These are phyloP conservation scores for Palythoa caribaeorum DNA, from an alignment of 92 coral and sea anemone genomes.

Conservation along the genomic window DNA sequence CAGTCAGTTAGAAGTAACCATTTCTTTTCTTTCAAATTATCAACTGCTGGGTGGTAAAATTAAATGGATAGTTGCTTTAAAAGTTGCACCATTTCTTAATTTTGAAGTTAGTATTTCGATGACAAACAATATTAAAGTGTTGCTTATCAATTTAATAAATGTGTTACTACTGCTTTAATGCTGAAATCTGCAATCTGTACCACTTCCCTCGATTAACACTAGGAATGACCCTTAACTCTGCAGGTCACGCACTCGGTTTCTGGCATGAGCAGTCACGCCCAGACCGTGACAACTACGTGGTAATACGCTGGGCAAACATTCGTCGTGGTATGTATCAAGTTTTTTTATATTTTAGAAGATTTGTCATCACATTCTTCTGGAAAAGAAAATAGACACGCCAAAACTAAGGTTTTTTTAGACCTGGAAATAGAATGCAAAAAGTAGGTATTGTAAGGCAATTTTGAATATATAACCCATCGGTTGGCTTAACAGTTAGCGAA, in stretches of 20 bases:
- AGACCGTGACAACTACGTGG: slow-evolving; percentile 27
- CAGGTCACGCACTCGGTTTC: slow-evolving; percentile 46
- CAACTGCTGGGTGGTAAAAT: no score
- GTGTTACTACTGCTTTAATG: not conserved
- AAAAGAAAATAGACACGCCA: not conserved
- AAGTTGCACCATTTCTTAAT: no score
- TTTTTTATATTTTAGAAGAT: not conserved
- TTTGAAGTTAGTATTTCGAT: no score
- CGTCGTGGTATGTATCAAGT: not conserved
- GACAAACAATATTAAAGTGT: no score
- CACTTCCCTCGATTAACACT: not conserved
- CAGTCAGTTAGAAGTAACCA: no score
- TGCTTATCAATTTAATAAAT: no score
- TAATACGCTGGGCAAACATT: slow-evolving; percentile 13
- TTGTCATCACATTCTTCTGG: not conserved
- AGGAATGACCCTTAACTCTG: not conserved
- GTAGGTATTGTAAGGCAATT: no score
- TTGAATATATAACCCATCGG: not conserved
- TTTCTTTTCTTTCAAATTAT: no score
- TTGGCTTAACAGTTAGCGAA: not conserved
- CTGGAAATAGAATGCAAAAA: no score
- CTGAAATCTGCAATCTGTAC: not conserved
- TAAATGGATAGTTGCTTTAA: no score
- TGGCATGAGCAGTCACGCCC: slow-evolving; percentile 51
- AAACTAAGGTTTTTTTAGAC: no score